phyloP scores from a whole-genome alignment of 1,140 invertebrate genomes.

The Cheumatopsyche charites region DNA sequence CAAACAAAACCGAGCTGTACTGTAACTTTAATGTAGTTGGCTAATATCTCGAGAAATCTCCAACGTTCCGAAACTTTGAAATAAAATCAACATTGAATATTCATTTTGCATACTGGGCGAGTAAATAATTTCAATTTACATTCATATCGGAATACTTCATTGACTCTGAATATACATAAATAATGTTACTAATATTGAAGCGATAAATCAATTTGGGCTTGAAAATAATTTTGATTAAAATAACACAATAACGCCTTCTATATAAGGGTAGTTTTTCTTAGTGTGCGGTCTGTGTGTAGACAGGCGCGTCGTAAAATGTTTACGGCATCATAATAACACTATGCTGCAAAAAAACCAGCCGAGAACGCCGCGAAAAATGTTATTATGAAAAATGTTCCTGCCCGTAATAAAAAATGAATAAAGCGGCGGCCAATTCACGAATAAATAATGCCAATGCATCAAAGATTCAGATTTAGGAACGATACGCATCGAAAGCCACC shows the following conservation, averaged over 20 bases:
- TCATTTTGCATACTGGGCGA: no score
- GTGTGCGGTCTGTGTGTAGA: not conserved
- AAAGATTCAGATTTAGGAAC: constrained; percentile 1
- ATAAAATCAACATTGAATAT: no score
- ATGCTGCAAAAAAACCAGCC: constrained; percentile 7
- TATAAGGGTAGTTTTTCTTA: not conserved
- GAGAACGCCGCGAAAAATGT: constrained; percentile 10
- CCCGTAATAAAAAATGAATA: constrained; percentile 10
- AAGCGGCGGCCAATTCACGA: constrained; percentile 6
- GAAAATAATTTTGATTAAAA: not conserved
- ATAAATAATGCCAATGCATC: constrained; percentile 8
- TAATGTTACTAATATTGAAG: no score
- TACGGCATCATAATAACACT: constrained; percentile 30
- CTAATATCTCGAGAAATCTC: no score
- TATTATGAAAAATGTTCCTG: constrained; percentile 15
- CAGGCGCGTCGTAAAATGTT: constrained; percentile 18
- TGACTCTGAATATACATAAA: no score
- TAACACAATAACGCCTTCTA: no score
- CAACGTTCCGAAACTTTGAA: no score
- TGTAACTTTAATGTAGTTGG: no score
- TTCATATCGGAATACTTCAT: no score
- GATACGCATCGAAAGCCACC: not conserved
- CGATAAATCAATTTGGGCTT: no score
- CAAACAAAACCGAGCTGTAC: no score
- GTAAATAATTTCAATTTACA: no score